A percentile compares a stretch with the other conserved stretches of the same genome.
These are phyloP conservation scores for Microcebus jonahi DNA, from an alignment of 2,113 vertebrate species.

Conservation along the genomic window DNA sequence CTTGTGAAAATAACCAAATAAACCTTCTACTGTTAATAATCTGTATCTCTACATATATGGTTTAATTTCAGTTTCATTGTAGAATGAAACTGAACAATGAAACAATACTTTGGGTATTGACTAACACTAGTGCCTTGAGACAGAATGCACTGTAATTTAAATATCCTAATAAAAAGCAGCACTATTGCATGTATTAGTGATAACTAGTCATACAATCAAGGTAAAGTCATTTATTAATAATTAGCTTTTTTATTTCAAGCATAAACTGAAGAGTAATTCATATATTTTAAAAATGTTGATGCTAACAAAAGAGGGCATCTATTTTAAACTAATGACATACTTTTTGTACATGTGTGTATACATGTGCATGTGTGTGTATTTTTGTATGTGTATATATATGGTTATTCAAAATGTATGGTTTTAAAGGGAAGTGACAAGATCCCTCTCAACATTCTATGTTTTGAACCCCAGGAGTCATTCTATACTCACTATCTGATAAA, in stretches of 20 bases:
- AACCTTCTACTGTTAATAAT: not conserved
- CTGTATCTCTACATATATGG: not conserved
- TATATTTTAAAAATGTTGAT: not conserved
- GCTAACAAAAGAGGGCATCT: not conserved
- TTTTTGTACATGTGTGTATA: not conserved
- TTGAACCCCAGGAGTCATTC: constrained; percentile 58
- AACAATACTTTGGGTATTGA: not conserved
- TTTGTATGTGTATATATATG: not conserved
- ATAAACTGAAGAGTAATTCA: constrained; percentile 2
- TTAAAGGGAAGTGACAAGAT: constrained; percentile 54
- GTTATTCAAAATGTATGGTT: not conserved
- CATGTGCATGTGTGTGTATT: not conserved
- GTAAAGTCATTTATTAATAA: not conserved
- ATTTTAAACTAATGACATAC: constrained; percentile 8
- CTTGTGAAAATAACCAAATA: not conserved
- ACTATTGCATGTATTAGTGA: not conserved
- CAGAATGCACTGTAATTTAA: constrained; percentile 41
- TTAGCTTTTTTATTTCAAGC: constrained; percentile 23
- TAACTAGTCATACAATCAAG: not conserved
- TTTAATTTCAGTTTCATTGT: not conserved
- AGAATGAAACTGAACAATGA: not conserved
- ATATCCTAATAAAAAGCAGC: not conserved
- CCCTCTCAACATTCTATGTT: not conserved
- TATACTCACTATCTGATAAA: constrained; percentile 61
- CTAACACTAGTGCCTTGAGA: not conserved